Evolutionary conservation across 2,888 invertebrate species (phyloP).

Genomic region (Horisme vitalbata): DNA sequence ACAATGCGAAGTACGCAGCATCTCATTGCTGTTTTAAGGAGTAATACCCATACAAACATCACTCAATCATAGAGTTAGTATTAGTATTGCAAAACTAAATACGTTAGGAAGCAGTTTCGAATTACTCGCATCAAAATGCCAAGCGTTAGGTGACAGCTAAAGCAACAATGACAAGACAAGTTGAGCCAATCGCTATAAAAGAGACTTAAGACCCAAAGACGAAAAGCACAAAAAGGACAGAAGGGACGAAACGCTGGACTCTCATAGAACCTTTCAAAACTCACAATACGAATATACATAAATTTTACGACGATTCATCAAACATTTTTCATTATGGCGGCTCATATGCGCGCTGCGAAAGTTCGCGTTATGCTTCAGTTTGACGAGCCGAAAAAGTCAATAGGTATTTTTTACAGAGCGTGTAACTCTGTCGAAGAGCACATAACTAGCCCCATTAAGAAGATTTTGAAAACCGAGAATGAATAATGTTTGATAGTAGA

Average conservation of each 20-base stretch:
- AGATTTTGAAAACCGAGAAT: neutral
- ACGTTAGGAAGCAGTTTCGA: slow-evolving; percentile 28
- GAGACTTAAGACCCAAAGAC: slow-evolving; percentile 54
- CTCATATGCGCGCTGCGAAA: too few species aligned
- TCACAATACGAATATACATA: slow-evolving; percentile 15
- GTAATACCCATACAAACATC: slow-evolving; percentile 62
- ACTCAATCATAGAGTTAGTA: slow-evolving; percentile 57
- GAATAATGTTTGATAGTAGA: neutral
- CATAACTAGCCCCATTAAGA: too few species aligned
- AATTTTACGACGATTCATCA: neutral
- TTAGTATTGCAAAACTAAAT: slow-evolving; percentile 35
- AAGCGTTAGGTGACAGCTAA: slow-evolving; percentile 35
- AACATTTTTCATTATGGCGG: neutral
- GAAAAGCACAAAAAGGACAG: slow-evolving; percentile 49
- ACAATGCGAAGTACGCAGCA: slow-evolving; percentile 46
- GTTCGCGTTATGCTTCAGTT: too few species aligned
- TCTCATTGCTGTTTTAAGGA: slow-evolving; percentile 48
- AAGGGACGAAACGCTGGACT: slow-evolving; percentile 67
- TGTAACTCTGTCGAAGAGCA: too few species aligned
- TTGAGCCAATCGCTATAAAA: slow-evolving; percentile 48
- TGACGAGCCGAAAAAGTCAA: too few species aligned
- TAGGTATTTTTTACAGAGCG: too few species aligned
- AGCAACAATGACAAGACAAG: slow-evolving; percentile 35
- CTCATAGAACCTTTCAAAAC: slow-evolving; percentile 57
- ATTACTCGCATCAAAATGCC: slow-evolving; percentile 30